phyloP scores from a whole-genome alignment of 2,797 vertebrate genomes.

The Thaleichthys pacificus region DNA sequence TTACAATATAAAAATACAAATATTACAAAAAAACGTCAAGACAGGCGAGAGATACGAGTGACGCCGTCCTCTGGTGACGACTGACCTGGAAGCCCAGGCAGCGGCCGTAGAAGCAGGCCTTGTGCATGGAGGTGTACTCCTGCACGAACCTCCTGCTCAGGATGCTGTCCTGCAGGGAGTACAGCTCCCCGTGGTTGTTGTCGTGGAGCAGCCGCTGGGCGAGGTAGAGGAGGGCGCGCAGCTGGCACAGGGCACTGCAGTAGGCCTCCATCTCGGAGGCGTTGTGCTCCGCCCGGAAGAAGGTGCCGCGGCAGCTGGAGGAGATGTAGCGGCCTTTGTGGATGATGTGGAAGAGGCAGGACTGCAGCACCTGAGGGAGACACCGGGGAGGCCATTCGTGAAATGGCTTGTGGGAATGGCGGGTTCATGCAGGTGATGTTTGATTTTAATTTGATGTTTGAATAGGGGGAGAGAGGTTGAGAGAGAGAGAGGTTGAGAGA shows the following conservation, averaged over 20 bases:
- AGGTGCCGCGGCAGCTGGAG: slow-evolving; percentile 74
- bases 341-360: slow-evolving; percentile 82
- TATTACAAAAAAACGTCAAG: no score
- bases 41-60: no score
- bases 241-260: slow-evolving; percentile 82
- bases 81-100: slow-evolving; percentile 90
- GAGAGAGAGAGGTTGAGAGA: not conserved
- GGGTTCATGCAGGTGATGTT: no score
- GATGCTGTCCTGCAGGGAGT: slow-evolving; percentile 69
- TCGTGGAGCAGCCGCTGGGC: slow-evolving; percentile 79
- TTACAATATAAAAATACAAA: no score
- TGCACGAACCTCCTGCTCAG: slow-evolving; percentile 76
- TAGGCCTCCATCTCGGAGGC: slow-evolving; percentile 84
- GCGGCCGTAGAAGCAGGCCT: slow-evolving; percentile 90
- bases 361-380: slow-evolving; percentile 70
- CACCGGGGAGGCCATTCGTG: no score
- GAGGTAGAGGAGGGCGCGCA: slow-evolving; percentile 83
- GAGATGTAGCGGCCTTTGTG: slow-evolving; percentile 84
- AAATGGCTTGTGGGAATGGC: no score
- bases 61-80: no score
- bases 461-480: no score
- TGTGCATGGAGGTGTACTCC: slow-evolving; percentile 89
- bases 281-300: slow-evolving; percentile 86
- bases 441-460: not conserved
- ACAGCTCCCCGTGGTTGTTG: slow-evolving; percentile 77